These are phyloP conservation scores for Achlya flavicornis DNA, from an alignment of 2,888 invertebrate species.

Conservation along the genomic window DNA sequence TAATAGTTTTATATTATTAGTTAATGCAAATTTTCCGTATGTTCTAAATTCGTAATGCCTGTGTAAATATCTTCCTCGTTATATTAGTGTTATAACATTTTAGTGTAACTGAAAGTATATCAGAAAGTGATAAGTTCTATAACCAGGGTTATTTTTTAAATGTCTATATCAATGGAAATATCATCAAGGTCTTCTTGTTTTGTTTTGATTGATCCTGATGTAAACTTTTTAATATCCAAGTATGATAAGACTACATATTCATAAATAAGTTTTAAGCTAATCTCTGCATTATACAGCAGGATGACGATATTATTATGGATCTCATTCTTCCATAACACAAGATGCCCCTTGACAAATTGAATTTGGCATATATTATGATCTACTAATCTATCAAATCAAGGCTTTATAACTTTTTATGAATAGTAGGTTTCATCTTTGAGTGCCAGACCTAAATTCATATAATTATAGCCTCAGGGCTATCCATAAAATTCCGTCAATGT, in stretches of 20 bases:
- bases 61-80: conserved; percentile 17
- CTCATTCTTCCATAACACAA: neutral
- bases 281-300: neutral
- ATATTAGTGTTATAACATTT: conserved; percentile 14
- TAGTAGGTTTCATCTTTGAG: neutral
- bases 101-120: neutral
- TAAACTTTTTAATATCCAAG: too few relatives aligned
- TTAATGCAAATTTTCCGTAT: neutral
- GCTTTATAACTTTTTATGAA: neutral
- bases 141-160: neutral
- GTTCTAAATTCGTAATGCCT: neutral
- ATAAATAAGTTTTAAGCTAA: neutral
- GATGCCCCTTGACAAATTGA: too few relatives aligned
- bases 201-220: neutral
- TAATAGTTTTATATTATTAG: conserved; percentile 2
- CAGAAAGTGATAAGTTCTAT: neutral
- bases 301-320: too few relatives aligned
- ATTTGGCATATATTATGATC: too few relatives aligned
- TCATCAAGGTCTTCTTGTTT: neutral
- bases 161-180: neutral
- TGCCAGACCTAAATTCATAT: neutral
- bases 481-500: too few relatives aligned
- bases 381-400: neutral
- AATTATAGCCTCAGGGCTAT: too few relatives aligned
- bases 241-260: neutral